Evolutionary conservation across 2,797 vertebrate species (phyloP).

Genomic region (Coranthus polyacanthus): DNA sequence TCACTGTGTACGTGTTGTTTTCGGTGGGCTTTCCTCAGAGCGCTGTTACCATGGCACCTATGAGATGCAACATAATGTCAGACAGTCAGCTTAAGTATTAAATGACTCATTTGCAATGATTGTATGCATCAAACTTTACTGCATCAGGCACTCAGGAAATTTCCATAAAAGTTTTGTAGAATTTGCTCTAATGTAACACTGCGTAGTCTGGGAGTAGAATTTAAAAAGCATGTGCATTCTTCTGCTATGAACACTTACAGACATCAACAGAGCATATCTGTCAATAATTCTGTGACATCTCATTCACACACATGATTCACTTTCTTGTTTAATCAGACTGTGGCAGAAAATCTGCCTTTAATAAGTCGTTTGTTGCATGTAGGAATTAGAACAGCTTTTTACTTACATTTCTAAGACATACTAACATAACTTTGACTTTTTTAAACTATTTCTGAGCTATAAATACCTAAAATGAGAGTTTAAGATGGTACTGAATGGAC

Average conservation of each 20-base stretch:
- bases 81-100: background rate
- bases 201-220: background rate
- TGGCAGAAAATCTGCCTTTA: too few relatives aligned
- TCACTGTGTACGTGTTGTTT: slow-evolving; percentile 6
- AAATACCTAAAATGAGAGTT: too few relatives aligned
- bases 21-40: slow-evolving; percentile 1
- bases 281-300: too few relatives aligned
- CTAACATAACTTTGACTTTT: too few relatives aligned
- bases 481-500: too few relatives aligned
- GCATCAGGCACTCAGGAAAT: too few relatives aligned
- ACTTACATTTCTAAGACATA: too few relatives aligned
- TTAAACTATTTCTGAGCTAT: too few relatives aligned
- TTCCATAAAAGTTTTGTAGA: background rate
- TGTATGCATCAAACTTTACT: too few relatives aligned
- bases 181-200: background rate
- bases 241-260: slow-evolving; percentile 2
- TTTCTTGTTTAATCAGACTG: background rate
- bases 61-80: slow-evolving; percentile 1
- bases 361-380: background rate
- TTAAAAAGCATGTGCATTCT: background rate
- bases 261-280: background rate
- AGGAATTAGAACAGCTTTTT: background rate
- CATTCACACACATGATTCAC: background rate
- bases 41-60: slow-evolving; percentile 2
- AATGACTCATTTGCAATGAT: too few relatives aligned